Evolutionary conservation across 2,797 vertebrate species (phyloP), one percentile per base, ranked within the genome.

Genomic region (Neomorphus geoffroyi): DNA sequence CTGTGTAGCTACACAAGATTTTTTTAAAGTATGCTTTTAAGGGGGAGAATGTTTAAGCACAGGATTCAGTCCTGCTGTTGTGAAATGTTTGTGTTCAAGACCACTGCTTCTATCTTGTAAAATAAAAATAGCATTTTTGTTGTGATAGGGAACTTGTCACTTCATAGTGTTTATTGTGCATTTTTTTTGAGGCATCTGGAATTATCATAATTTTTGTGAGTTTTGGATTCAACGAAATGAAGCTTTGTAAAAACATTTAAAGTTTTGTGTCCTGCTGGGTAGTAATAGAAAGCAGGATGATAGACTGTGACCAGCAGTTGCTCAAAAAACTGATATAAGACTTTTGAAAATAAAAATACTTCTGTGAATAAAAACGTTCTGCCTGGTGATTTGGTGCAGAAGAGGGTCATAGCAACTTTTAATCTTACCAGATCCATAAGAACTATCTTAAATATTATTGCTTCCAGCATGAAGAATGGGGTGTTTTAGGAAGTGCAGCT

Each of bases 161-260:
- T 54, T 65, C 10, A 17, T 70, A 30, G 13, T 26, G 89, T 86
- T 66, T 66, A 30, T 37, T 32, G 6, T 35, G 7, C 9, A 1
- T 0, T 60, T 90, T 57, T 60, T 5, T 30, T 10, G 28, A 30
- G 32, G 6, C 13, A 14, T 69, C 23, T 81, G 54, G 54, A 85
- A 58, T 26, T 33, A 0, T 53, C 5, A 2, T 58, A 6, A 10
- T 39, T 74, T 3, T 27, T 27, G 6, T 16, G 6, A 10, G 26
- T 62, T 86, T 77, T 9, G 9, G 7, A 3, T 65, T 89, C 72
- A 69, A 14, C 14, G 18, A 58, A 86, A n/a, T 18, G 2, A 54
- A 83, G n/a, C n/a, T 93, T 70, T 53, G 53, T 22, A 18, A 41
- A 79, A 71, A 21, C 5, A 32, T 26, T 14, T 19, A 8, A 18